Percentiles rank a stretch among this genome's conserved stretches.
Evolutionary conservation across 2,113 vertebrate genomes (phyloP).

Genomic region (Suricata suricatta): DNA sequence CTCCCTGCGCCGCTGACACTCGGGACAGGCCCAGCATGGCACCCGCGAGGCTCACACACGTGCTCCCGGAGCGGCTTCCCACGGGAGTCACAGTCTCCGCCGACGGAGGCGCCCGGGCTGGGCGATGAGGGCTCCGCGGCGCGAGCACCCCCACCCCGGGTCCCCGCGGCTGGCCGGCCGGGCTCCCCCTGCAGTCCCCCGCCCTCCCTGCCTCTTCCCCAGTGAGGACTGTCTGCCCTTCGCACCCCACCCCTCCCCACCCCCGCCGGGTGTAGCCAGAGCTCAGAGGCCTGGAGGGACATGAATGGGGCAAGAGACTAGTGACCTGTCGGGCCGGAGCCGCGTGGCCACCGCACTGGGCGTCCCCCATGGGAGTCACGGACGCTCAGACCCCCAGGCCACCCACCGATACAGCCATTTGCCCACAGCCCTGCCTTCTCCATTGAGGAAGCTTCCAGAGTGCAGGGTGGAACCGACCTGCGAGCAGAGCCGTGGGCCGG

Average conservation of each 20-base stretch:
- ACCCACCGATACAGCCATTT: accelerated
- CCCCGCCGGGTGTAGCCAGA: too few relatives aligned
- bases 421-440: neutral
- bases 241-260: too few relatives aligned
- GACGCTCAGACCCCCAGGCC: too few relatives aligned
- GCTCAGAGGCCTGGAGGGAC: neutral
- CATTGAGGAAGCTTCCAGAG: neutral
- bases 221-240: neutral
- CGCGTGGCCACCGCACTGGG: neutral
- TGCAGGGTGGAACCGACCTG: neutral
- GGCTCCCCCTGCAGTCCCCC: neutral
- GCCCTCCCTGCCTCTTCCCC: too few relatives aligned
- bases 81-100: too few relatives aligned
- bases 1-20: neutral
- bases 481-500: neutral
- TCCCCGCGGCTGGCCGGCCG: neutral
- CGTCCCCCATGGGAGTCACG: accelerated
- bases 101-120: accelerated
- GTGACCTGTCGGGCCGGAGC: neutral
- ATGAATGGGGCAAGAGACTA: accelerated
- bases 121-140: neutral
- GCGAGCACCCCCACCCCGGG: neutral
- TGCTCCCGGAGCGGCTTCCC: neutral
- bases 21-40: accelerated
- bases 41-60: too few relatives aligned